phyloP scores from a whole-genome alignment of 2,888 invertebrate species.

The Pteria penguin region DNA sequence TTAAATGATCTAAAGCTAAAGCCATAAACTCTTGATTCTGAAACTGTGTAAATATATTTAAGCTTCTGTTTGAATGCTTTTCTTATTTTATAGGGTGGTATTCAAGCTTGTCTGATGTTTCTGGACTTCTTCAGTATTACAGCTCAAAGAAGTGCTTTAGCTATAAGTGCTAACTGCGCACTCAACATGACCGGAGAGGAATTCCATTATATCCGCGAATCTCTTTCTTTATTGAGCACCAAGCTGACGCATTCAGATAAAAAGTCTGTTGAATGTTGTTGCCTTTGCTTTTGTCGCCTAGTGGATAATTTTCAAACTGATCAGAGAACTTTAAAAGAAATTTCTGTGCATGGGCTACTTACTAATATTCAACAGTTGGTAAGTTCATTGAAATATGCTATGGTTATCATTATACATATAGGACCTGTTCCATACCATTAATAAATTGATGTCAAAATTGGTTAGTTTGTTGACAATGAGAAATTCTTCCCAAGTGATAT shows the following conservation, averaged over 20 bases:
- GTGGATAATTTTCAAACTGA: constrained; percentile 98
- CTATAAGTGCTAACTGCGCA: constrained; percentile 98
- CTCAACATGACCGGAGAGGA: constrained; percentile 95
- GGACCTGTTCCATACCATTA: no score
- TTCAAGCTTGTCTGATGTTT: constrained; percentile 96
- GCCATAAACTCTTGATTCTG: no score
- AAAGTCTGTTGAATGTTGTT: constrained; percentile 98
- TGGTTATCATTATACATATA: no score
- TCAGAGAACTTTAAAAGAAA: constrained; percentile 93
- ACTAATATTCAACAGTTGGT: constrained; percentile 96
- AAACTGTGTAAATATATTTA: no score
- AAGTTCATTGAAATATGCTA: no score
- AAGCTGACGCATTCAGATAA: constrained; percentile 89
- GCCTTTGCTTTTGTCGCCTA: constrained; percentile 95
- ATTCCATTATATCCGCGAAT: constrained; percentile 94
- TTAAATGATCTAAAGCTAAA: no score
- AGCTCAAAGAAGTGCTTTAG: constrained; percentile 96
- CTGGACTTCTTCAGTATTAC: constrained; percentile 99
- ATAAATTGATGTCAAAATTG: no score
- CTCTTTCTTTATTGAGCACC: constrained; percentile 90
- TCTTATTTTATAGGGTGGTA: constrained; percentile 87
- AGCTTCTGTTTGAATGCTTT: background rate
- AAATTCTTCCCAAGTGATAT: no score
- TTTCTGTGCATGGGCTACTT: constrained; percentile 92
- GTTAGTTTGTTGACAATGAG: no score